Evolutionary conservation across 2,888 invertebrate species (phyloP).

Genomic region (Pheosia gnoma): DNA sequence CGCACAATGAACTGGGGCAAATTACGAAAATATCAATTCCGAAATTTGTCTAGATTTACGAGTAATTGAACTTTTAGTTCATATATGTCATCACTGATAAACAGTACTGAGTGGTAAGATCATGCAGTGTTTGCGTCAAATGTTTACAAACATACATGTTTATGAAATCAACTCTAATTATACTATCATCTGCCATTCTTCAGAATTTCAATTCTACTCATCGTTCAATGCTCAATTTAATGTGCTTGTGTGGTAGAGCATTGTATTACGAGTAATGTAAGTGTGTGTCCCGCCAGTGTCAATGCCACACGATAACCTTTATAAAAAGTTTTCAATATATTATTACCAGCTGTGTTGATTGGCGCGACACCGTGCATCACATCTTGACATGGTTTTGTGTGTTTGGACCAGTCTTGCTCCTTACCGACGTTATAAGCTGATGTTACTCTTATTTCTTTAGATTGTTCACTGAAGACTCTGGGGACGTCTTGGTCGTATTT

Average conservation of each 20-base stretch:
- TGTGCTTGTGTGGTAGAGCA: no score
- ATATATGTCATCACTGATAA: background rate
- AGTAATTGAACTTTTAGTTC: background rate
- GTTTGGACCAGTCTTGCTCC: conserved; percentile 85
- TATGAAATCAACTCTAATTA: background rate
- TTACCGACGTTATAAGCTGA: conserved; percentile 55
- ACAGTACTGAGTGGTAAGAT: background rate
- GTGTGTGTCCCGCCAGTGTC: conserved; percentile 26
- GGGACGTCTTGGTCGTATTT: conserved; percentile 52
- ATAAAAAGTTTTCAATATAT: conserved; percentile 16
- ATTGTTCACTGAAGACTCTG: conserved; percentile 49
- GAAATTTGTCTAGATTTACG: no score
- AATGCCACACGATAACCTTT: conserved; percentile 38
- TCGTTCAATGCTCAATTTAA: background rate
- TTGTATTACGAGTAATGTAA: background rate
- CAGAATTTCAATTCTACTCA: background rate
- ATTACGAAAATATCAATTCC: no score
- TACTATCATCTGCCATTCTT: background rate
- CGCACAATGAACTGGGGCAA: no score
- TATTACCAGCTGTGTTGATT: conserved; percentile 70
- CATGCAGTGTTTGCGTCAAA: background rate
- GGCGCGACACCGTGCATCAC: conserved; percentile 81
- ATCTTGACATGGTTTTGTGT: conserved; percentile 88
- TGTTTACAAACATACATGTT: background rate
- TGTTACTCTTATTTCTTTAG: conserved; percentile 54